Conservation (phyloP, 2,888 invertebrate genomes). For the Diarsia brunnea region DNA sequence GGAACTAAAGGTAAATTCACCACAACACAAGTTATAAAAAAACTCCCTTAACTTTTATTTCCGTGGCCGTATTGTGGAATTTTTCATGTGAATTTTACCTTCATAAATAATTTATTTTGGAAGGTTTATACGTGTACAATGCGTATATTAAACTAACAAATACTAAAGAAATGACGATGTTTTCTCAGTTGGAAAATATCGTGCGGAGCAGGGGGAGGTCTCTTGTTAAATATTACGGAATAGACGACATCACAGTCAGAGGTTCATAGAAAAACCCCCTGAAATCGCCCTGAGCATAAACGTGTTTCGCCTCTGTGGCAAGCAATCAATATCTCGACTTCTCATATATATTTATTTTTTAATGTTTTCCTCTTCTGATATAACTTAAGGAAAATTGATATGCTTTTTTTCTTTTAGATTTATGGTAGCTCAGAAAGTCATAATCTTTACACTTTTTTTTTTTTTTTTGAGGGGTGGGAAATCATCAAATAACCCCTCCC, state of each 20-base stretch:
- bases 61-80: no score
- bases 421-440: not conserved
- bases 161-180: no score
- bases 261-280: not conserved
- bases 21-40: no score
- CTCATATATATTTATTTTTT: not conserved
- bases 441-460: no score
- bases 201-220: not conserved
- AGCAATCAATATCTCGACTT: constrained; percentile 8
- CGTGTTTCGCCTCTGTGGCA: not conserved
- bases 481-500: no score
- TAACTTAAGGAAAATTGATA: not conserved
- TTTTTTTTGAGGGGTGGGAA: no score
- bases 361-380: not conserved
- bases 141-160: no score
- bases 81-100: no score
- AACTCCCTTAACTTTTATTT: no score
- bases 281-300: constrained; percentile 10
- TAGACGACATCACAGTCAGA: not conserved
- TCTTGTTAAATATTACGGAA: not conserved
- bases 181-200: no score
- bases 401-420: not conserved
- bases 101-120: no score
- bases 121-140: no score
- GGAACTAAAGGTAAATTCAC: not conserved